These are phyloP conservation scores for Schizopygopsis pylzovi DNA, from an alignment of 2,797 vertebrate genomes.

Conservation along the genomic window DNA sequence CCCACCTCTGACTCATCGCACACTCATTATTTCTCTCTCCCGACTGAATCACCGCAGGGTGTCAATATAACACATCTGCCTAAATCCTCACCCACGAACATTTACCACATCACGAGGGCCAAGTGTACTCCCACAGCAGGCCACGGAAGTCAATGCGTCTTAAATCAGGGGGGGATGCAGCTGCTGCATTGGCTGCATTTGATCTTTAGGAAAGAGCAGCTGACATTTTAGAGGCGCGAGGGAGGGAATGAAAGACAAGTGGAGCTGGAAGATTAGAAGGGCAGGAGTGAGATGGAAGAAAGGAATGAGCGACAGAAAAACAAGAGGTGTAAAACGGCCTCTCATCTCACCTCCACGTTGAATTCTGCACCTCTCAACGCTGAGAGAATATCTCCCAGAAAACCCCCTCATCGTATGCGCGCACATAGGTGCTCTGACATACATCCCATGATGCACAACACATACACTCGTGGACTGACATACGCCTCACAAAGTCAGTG, in stretches of 20 bases:
- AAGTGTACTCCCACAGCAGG: conserved; percentile 30
- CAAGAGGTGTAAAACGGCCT: conserved; percentile 20
- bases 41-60: conserved; percentile 41
- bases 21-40: conserved; percentile 29
- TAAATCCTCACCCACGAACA: conserved; percentile 40
- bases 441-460: conserved; percentile 60
- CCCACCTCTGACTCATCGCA: conserved; percentile 45
- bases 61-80: conserved; percentile 46
- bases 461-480: neutral
- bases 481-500: neutral
- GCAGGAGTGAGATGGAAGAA: conserved; percentile 1
- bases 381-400: conserved; percentile 51
- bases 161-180: conserved; percentile 18
- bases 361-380: neutral
- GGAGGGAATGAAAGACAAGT: conserved; percentile 26
- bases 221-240: conserved; percentile 32
- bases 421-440: conserved; percentile 51
- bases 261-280: conserved; percentile 37
- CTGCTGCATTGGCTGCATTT: conserved; percentile 19
- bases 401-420: conserved; percentile 34
- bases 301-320: conserved; percentile 9
- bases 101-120: conserved; percentile 37
- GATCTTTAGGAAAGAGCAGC: conserved; percentile 39
- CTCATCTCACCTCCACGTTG: conserved; percentile 48
- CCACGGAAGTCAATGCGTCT: conserved; percentile 26